Percentiles rank a stretch among this genome's conserved stretches.
phyloP scores from a whole-genome alignment of 2,888 invertebrate species.

The Metellina segmentata region DNA sequence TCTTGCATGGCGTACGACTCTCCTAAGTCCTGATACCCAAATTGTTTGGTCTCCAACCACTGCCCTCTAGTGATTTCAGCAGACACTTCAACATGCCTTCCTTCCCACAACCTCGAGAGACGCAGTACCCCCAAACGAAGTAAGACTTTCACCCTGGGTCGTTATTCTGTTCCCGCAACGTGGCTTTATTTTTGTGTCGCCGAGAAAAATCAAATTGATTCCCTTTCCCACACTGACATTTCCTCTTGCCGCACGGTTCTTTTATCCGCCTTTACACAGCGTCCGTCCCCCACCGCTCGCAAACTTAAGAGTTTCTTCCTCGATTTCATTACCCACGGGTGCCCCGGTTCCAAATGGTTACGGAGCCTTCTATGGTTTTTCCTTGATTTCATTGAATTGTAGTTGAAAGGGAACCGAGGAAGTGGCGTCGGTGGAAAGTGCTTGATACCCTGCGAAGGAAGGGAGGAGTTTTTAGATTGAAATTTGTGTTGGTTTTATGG shows the following conservation, averaged over 20 bases:
- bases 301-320: constrained; percentile 5
- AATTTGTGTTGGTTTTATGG: constrained; percentile 32
- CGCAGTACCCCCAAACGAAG: neutral
- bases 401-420: constrained; percentile 5
- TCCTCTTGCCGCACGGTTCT: neutral
- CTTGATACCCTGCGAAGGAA: neutral
- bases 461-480: constrained; percentile 19
- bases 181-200: neutral
- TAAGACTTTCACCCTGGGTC: constrained; percentile 1
- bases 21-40: no score
- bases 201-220: constrained; percentile 41
- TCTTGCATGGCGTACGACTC: no score
- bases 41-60: no score
- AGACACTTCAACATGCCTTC: no score
- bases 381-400: constrained; percentile 53
- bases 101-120: no score
- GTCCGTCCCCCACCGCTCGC: neutral
- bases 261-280: neutral
- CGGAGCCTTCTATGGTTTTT: constrained; percentile 32
- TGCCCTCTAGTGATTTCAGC: no score
- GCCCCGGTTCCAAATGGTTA: constrained; percentile 28
- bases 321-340: constrained; percentile 63
- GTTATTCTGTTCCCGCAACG: constrained; percentile 21
- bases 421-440: neutral
- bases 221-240: neutral